phyloP scores from a whole-genome alignment of 2,113 vertebrate species.

The Reinhardtius hippoglossoides region DNA sequence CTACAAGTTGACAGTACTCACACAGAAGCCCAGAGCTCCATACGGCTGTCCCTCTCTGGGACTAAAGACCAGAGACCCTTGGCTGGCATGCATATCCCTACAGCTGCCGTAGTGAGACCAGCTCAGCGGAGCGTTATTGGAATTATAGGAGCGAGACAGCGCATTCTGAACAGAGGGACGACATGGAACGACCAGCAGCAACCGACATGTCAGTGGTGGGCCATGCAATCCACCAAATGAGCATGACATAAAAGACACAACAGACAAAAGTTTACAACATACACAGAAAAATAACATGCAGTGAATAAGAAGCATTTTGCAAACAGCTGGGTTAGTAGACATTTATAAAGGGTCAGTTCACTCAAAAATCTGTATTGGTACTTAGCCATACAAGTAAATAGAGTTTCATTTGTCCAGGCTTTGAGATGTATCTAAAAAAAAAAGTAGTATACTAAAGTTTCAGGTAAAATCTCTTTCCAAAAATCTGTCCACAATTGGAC shows the following conservation, averaged over 20 bases:
- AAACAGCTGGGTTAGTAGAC: conserved; percentile 57
- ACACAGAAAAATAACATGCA: conserved; percentile 54
- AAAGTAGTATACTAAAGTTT: too few species aligned
- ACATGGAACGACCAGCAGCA: conserved; percentile 42
- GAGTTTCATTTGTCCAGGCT: too few species aligned
- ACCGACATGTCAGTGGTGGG: conserved; percentile 41
- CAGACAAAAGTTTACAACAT: conserved; percentile 30
- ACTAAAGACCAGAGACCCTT: conserved; percentile 93
- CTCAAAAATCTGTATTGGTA: neutral
- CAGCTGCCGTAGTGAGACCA: conserved; percentile 93
- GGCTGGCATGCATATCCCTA: conserved; percentile 97
- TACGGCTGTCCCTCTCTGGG: conserved; percentile 90
- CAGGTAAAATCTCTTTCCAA: too few species aligned
- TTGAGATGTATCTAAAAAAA: too few species aligned
- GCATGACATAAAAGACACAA: conserved; percentile 50
- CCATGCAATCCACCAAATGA: conserved; percentile 65
- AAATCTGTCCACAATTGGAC: too few species aligned
- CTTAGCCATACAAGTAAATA: neutral
- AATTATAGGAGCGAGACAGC: conserved; percentile 98
- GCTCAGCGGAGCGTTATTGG: conserved; percentile 91
- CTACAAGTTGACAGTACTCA: conserved; percentile 87
- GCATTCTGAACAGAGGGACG: conserved; percentile 90
- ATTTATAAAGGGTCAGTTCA: neutral
- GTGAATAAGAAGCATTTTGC: conserved; percentile 2
- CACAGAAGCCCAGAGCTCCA: conserved; percentile 89